Percentiles rank a stretch among this genome's conserved stretches.
These are phyloP conservation scores for Macroglossus sobrinus DNA, from an alignment of 2,113 vertebrate species.

Conservation along the genomic window DNA sequence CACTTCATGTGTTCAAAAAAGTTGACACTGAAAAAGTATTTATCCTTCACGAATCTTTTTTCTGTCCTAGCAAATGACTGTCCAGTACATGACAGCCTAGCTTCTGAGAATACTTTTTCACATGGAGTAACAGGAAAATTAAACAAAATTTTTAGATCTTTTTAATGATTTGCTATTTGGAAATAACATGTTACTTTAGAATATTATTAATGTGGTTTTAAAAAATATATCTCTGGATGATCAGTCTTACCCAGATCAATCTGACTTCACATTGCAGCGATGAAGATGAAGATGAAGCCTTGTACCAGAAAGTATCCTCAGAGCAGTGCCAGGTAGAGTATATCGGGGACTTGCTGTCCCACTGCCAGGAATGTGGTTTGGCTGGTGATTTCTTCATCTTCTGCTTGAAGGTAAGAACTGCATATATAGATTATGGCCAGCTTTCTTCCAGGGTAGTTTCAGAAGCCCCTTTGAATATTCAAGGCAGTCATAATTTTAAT, in stretches of 20 bases:
- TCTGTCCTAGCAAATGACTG: neutral
- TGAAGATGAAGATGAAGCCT: slow-evolving; percentile 89
- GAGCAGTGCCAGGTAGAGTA: slow-evolving; percentile 92
- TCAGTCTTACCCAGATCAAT: neutral
- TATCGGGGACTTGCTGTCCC: slow-evolving; percentile 87
- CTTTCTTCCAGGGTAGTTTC: neutral
- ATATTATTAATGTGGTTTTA: neutral
- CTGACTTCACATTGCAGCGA: slow-evolving; percentile 77
- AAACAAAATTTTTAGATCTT: neutral
- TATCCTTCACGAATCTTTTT: neutral
- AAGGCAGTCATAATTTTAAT: neutral
- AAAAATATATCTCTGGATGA: neutral
- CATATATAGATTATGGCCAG: neutral
- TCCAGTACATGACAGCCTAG: neutral
- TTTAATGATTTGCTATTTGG: neutral
- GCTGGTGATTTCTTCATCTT: slow-evolving; percentile 93
- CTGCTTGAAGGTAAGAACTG: slow-evolving; percentile 88
- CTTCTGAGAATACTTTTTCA: neutral
- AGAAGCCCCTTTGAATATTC: neutral
- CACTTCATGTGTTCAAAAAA: neutral
- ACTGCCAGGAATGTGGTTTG: slow-evolving; percentile 87
- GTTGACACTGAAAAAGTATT: neutral
- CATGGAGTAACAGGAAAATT: neutral
- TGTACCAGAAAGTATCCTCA: slow-evolving; percentile 90
- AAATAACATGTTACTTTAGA: neutral